Evolutionary conservation across 2,797 vertebrate genomes (phyloP), one percentile per base, ranked within the genome.

Genomic region (Coluber constrictor): DNA sequence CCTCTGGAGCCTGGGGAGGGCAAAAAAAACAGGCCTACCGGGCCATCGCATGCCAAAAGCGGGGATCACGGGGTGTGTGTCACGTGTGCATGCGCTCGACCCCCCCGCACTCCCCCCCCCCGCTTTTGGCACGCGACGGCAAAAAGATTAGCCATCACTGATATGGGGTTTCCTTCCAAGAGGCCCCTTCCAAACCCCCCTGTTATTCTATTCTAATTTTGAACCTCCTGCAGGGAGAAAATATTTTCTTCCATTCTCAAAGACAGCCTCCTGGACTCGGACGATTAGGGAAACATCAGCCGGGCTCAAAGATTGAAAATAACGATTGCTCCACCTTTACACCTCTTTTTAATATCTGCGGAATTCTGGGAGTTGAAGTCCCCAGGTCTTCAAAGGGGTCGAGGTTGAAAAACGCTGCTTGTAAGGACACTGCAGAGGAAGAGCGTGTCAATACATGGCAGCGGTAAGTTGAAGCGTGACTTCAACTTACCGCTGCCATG

Each of bases 401-500:
- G 15, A n/a, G 13, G 29, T n/a, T n/a, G 29, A n/a, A 66, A 66
- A n/a, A n/a, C 2, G 15, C 29, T 23, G 6, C 13, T n/a, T 88
- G 47, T 7, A 60, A 18, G 0, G 11, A 5, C 4, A 29, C 13
- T 79, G 5, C 25, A 54, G 1, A 88, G 61, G 27, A 20, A 37
- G 1, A 20, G 43, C 4, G 2, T 29, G 32, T 87, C 29, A 15
- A 6, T 1, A 15, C 0, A 23, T n/a, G n/a, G n/a, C n/a, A n/a
- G n/a, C n/a, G n/a, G n/a, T n/a, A n/a, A n/a, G n/a, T n/a, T n/a
- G n/a, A n/a, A n/a, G n/a, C n/a, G n/a, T n/a, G 27, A 27, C 20
- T 2, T 47, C 54, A 6, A n/a, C 2, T 25, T 61, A 10, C 0
- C 3, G 25, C 63, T 13, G 13, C 29, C 15, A 2, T 0, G 13